A percentile compares a stretch with the other conserved stretches of the same genome.
These are phyloP conservation scores for Lasioglossum vierecki DNA, from an alignment of 2,888 invertebrate species.

Conservation along the genomic window DNA sequence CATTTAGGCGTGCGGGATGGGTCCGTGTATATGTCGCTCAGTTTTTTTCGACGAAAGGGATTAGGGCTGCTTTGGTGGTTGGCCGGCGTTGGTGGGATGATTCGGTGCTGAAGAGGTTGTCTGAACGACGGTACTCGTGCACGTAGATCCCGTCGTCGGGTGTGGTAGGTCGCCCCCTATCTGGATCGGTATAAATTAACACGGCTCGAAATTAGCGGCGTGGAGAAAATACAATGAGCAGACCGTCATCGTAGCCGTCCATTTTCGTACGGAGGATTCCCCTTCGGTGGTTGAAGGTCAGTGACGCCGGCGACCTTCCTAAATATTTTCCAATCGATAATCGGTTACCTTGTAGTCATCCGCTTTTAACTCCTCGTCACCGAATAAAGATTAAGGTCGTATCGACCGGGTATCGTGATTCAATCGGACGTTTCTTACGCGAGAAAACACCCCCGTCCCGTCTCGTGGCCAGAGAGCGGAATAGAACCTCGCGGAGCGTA, in stretches of 20 bases:
- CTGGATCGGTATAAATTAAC: neutral
- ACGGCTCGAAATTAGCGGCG: neutral
- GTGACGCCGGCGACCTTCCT: constrained; percentile 53
- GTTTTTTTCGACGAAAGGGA: neutral
- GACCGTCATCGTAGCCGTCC: neutral
- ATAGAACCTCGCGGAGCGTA: neutral
- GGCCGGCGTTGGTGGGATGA: neutral
- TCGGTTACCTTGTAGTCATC: constrained; percentile 38
- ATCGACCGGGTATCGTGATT: constrained; percentile 16
- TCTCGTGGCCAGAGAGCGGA: neutral
- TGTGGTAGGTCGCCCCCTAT: neutral
- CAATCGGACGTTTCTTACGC: constrained; percentile 27
- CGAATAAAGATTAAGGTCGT: constrained; percentile 42
- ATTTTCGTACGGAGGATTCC: constrained; percentile 24
- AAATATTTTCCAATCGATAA: constrained; percentile 56
- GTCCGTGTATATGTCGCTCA: neutral
- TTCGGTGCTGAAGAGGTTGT: neutral
- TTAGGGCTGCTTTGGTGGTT: neutral
- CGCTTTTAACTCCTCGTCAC: constrained; percentile 13
- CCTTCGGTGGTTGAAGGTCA: constrained; percentile 50
- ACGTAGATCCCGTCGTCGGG: neutral
- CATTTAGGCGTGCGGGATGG: neutral
- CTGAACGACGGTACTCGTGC: neutral
- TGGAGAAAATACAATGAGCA: neutral
- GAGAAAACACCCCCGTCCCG: constrained; percentile 22